Evolutionary conservation across 2,888 invertebrate species (phyloP).

Genomic region (Athalia rosae): DNA sequence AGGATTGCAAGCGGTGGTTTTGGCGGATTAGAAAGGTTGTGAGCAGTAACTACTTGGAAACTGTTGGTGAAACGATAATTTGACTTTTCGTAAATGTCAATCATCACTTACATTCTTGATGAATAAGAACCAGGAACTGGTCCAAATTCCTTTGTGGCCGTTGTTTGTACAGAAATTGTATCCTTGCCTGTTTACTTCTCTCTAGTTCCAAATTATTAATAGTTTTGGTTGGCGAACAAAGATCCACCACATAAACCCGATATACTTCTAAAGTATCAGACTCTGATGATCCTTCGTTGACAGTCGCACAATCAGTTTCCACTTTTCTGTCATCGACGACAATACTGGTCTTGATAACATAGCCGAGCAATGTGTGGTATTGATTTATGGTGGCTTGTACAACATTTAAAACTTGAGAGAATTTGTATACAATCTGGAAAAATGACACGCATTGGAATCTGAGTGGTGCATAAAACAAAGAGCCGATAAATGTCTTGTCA

Average conservation of each 20-base stretch:
- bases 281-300: slow-evolving; percentile 34
- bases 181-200: slow-evolving; percentile 83
- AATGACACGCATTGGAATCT: slow-evolving; percentile 11
- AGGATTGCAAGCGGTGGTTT: no score
- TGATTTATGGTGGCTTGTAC: slow-evolving; percentile 88
- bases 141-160: slow-evolving; percentile 73
- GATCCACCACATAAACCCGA: slow-evolving; percentile 79
- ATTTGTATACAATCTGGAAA: slow-evolving; percentile 77
- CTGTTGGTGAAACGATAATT: neutral
- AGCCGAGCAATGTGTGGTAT: slow-evolving; percentile 80
- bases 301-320: neutral
- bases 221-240: slow-evolving; percentile 74
- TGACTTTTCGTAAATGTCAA: neutral
- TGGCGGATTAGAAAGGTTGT: no score
- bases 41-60: neutral
- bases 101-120: slow-evolving; percentile 83
- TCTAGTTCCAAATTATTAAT: slow-evolving; percentile 75
- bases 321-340: slow-evolving; percentile 58
- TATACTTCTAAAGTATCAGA: slow-evolving; percentile 74
- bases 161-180: slow-evolving; percentile 85
- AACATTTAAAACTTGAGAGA: slow-evolving; percentile 80
- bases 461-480: slow-evolving; percentile 6
- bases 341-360: slow-evolving; percentile 75
- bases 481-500: slow-evolving; percentile 2
- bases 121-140: slow-evolving; percentile 84